Evolutionary conservation across 2,888 invertebrate genomes (phyloP), one percentile per base, ranked within the genome.

Genomic region (Dryobota labecula): DNA sequence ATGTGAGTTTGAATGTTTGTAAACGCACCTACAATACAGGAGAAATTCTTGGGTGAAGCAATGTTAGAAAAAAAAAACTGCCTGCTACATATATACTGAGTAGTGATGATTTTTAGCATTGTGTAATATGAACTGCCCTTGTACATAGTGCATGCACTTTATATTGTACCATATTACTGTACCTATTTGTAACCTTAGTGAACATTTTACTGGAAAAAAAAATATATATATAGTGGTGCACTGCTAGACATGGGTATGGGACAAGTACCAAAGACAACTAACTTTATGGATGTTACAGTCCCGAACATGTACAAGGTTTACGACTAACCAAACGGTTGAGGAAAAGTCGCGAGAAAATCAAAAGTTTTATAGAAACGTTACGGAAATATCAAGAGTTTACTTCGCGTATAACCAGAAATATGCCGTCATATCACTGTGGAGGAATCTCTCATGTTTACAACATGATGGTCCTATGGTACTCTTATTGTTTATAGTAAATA

Each of bases 271-370:
- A 15, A 73, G 56, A 20, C 47, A 47, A 63, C 38, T 45, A 30
- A 65, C 41, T 76, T 63, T 77, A 53, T 65, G 38, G 27, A 33
- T 27, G 60, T 38, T 75, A 45, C 33, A 36, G 45, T 18, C 20
- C n/a, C 45, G n/a, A 45, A 61, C 54, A 81, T 80, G 58, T 53
- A 63, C 54, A 61, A 8, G 45, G 18, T 65, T 78, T 78, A 78
- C 70, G 82, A 78, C 64, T 47, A 61, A 76, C 45, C 36, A 62
- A 80, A 76, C 57, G 49, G 41, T 69, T 63, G 24, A 63, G 82
- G 81, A 78, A 76, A 80, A 67, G 1, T 51, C 27, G 18, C 7
- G 41, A 13, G 15, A 30, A 60, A 69, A 51, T 38, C 63, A 15
- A 75, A 54, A 56, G 27, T 81, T 78, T 69, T 63, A 53, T 54